phyloP scores from a whole-genome alignment of 2,113 vertebrate genomes.

The Hippocampus barbouri region DNA sequence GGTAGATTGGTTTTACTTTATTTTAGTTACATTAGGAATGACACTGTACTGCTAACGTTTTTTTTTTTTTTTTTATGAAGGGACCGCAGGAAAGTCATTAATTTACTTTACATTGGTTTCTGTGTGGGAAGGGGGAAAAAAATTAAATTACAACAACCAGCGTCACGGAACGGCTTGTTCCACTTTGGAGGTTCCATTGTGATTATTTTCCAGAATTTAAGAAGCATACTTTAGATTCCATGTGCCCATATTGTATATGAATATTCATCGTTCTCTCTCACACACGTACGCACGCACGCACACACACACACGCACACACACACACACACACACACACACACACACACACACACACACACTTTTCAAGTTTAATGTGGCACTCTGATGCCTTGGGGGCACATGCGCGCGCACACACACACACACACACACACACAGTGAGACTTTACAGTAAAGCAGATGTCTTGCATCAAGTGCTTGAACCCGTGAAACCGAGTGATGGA shows the following conservation, averaged over 20 bases:
- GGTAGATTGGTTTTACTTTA: too few species aligned
- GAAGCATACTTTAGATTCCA: constrained; percentile 5
- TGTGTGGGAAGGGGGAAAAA: background rate
- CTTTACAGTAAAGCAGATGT: constrained; percentile 11
- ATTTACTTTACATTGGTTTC: background rate
- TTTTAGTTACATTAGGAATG: too few species aligned
- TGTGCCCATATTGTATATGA: background rate
- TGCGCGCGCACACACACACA: background rate
- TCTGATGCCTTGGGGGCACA: background rate
- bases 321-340: background rate
- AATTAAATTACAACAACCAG: background rate
- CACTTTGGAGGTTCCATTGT: background rate
- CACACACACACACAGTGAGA: background rate
- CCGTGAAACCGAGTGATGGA: background rate
- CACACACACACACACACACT: background rate
- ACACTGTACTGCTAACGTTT: too few species aligned
- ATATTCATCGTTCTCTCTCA: background rate
- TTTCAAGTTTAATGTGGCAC: background rate
- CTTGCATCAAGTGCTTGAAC: constrained; percentile 1
- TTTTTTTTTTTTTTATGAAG: background rate
- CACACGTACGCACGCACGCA: background rate
- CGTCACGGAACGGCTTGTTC: background rate
- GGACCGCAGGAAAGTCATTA: background rate
- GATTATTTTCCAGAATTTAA: background rate
- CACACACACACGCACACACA: background rate